These are phyloP conservation scores for Oreortyx pictus DNA, from an alignment of 2,797 vertebrate species.

Conservation along the genomic window DNA sequence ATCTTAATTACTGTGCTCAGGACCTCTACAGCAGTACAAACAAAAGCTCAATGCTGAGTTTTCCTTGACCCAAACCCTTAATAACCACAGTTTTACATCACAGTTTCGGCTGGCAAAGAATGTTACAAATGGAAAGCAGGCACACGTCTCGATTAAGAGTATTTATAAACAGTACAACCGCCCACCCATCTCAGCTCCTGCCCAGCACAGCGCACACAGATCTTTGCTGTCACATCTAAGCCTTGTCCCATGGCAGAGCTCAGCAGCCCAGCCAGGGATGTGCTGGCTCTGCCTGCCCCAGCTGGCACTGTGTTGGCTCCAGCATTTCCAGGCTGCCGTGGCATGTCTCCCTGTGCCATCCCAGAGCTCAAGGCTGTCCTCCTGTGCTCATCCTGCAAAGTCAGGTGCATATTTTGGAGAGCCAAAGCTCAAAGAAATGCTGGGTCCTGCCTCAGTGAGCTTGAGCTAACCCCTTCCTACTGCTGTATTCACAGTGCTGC, in stretches of 20 bases:
- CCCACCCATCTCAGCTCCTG: background rate
- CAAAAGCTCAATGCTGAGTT: rapidly evolving
- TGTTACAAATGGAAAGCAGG: background rate
- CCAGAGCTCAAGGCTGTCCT: background rate
- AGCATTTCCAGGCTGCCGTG: background rate
- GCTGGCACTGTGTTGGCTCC: background rate
- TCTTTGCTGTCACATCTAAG: background rate
- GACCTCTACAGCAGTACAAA: background rate
- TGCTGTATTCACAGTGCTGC: background rate
- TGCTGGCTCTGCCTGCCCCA: rapidly evolving
- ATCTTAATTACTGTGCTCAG: background rate
- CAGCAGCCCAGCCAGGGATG: background rate
- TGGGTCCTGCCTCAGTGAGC: rapidly evolving
- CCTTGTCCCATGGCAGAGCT: rapidly evolving
- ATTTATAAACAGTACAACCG: background rate
- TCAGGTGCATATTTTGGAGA: background rate
- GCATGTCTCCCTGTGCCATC: background rate
- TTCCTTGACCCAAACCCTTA: background rate
- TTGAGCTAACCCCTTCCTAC: background rate
- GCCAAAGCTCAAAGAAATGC: rapidly evolving
- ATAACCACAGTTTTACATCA: background rate
- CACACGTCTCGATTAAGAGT: background rate
- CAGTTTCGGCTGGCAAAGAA: background rate
- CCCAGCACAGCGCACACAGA: background rate
- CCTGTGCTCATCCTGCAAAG: background rate